Base-by-base conservation (phyloP, 1,140 invertebrate species). In the Steinernema khuongi region DNA sequence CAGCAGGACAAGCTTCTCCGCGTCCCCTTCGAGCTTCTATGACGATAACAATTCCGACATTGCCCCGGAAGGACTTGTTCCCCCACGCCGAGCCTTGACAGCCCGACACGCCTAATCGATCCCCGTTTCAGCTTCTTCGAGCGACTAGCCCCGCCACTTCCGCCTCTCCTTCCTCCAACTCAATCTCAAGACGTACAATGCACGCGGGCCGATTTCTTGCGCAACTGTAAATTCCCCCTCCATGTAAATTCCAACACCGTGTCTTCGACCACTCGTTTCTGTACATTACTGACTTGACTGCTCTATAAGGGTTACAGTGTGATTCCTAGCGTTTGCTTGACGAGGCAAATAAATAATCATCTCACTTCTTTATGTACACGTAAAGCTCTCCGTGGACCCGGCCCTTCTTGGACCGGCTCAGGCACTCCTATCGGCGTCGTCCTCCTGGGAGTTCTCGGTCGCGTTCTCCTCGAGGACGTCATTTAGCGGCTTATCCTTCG, bases 401-500 rank as follows among this genome's bases (percentile, higher is more conserved):
- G n/a, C n/a, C n/a, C n/a, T n/a, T 60, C 26, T 60, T 26, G 11
- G 50, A 14, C 26, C 26, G 14, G 50, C 26, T 22, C 11, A 26
- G 22, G n/a, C n/a, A n/a, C n/a, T n/a, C n/a, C n/a, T n/a, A 14
- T 60, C 50, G 50, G 22, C 7, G 26, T 22, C 50, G n/a, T 41
- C 36, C n/a, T 60, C 11, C 50, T 60, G 7, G 50, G 26, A 26
- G n/a, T n/a, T n/a, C n/a, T n/a, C n/a, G n/a, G n/a, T n/a, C 19
- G 50, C 50, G 50, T 60, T 22, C n/a, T n/a, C 7, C 50, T 60
- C 7, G 14, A 60, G 50, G 14, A 60, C 50, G 7, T 60, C 19
- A 7, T 11, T n/a, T 41, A 73, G 67, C 4, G 71, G 67, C 4
- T 33, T 26, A 28, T 74, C 33, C 36, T 74, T 74, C 18, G 72